Evolutionary conservation across 2,113 vertebrate genomes (phyloP).

Genomic region (Chlorodrepanis virens): DNA sequence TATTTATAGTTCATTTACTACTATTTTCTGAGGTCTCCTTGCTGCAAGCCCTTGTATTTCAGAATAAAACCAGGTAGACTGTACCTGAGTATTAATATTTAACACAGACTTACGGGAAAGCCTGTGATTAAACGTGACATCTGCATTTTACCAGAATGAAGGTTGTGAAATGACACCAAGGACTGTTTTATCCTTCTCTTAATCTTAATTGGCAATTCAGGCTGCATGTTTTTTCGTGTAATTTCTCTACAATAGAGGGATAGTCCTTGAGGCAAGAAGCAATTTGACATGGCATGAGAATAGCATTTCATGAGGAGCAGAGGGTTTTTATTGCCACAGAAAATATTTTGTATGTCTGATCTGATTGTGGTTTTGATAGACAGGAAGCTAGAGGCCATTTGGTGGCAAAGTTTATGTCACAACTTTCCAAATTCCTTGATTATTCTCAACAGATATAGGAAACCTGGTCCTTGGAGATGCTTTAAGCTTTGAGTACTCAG

Average conservation of each 20-base stretch:
- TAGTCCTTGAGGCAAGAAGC: conserved; percentile 25
- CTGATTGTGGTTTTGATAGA: background rate
- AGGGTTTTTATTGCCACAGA: background rate
- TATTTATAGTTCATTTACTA: background rate
- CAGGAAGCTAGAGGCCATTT: background rate
- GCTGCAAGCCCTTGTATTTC: background rate
- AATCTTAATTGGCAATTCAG: background rate
- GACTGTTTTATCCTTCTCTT: background rate
- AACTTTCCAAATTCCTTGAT: background rate
- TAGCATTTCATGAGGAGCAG: background rate
- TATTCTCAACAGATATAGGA: background rate
- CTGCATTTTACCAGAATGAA: background rate
- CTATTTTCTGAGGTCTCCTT: background rate
- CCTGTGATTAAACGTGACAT: background rate
- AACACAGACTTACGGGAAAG: background rate
- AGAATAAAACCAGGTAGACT: background rate
- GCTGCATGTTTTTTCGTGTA: background rate
- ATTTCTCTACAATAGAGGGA: background rate
- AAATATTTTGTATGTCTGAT: background rate
- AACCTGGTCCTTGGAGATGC: background rate
- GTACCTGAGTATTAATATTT: background rate
- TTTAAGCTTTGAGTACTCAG: background rate
- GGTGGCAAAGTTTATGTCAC: background rate
- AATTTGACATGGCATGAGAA: background rate
- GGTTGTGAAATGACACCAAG: background rate